A percentile compares a stretch with the other conserved stretches of the same genome.
phyloP scores from a whole-genome alignment of 2,113 vertebrate genomes.

The Plestiodon gilberti region DNA sequence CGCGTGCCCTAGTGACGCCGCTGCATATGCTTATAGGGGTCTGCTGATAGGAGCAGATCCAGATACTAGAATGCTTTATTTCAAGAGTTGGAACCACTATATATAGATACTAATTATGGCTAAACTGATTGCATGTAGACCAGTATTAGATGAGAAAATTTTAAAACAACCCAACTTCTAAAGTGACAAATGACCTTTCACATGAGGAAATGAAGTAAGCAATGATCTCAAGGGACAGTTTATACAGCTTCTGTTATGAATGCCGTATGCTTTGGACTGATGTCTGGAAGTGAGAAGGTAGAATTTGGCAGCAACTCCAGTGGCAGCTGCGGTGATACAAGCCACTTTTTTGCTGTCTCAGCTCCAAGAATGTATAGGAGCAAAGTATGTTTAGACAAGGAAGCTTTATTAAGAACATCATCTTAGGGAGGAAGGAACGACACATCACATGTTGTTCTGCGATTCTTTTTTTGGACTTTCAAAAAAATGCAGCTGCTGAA shows the following conservation, averaged over 20 bases:
- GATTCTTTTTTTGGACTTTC: neutral
- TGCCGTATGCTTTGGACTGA: neutral
- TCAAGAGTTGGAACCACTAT: neutral
- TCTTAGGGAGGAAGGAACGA: neutral
- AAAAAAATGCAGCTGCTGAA: neutral
- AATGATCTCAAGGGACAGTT: neutral
- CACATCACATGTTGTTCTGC: neutral
- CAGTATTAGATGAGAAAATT: neutral
- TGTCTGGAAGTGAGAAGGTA: neutral
- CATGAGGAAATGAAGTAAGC: neutral
- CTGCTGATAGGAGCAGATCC: neutral
- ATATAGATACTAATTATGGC: neutral
- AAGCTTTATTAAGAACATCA: constrained; percentile 3
- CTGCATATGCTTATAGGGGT: no score
- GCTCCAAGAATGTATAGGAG: neutral
- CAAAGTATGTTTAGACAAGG: neutral
- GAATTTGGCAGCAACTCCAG: neutral
- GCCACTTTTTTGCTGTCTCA: neutral
- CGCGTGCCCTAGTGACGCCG: no score
- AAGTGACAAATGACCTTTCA: neutral
- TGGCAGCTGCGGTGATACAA: neutral
- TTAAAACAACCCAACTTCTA: neutral
- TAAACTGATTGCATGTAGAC: neutral
- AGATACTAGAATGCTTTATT: neutral
- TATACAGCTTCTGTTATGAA: neutral